Evolutionary conservation across 1,140 invertebrate genomes (phyloP).

Genomic region (Phenacoccus solenopsis): DNA sequence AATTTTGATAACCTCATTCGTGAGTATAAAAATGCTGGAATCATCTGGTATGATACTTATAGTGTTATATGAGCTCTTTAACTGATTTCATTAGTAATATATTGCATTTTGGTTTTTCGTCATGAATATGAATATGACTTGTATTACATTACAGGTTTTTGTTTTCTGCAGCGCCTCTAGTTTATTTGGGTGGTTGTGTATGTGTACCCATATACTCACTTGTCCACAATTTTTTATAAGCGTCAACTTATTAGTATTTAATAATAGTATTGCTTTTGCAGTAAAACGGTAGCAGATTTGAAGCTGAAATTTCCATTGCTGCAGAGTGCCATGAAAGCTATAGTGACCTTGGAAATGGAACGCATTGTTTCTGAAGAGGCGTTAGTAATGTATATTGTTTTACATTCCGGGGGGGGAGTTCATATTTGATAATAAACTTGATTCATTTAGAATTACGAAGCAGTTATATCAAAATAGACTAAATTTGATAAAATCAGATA

Average conservation of each 20-base stretch:
- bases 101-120: no score
- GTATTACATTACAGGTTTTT: no score
- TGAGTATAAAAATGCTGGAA: neutral
- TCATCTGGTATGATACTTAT: neutral
- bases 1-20: neutral
- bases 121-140: no score
- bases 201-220: neutral
- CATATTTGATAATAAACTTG: no score
- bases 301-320: constrained; percentile 80
- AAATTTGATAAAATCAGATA: no score
- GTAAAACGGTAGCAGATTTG: constrained; percentile 88
- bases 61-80: no score
- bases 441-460: no score
- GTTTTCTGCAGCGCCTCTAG: neutral
- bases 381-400: constrained; percentile 32
- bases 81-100: no score
- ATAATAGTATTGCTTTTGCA: constrained; percentile 35
- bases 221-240: no score
- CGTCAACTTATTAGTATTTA: no score
- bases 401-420: no score
- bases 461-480: no score
- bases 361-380: constrained; percentile 87
- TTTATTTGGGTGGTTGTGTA: neutral
- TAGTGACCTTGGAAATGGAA: constrained; percentile 86
- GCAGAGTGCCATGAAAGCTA: constrained; percentile 75